A percentile compares a stretch with the other conserved stretches of the same genome.
Evolutionary conservation across 2,113 vertebrate genomes (phyloP).

Genomic region (Lucifuga dentata): DNA sequence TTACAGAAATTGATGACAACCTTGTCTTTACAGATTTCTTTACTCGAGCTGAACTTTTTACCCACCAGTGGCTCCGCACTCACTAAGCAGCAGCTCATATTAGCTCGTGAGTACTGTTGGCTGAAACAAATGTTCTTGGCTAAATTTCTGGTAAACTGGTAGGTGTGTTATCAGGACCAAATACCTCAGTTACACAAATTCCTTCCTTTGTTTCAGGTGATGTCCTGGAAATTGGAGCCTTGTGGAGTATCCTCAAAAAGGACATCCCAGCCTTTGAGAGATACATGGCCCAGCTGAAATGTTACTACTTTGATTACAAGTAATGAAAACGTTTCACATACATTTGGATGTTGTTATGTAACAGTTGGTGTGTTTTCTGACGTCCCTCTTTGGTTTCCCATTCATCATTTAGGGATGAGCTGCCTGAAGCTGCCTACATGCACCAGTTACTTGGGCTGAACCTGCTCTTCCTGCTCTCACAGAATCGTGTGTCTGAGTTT

Average conservation of each 20-base stretch:
- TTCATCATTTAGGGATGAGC: conserved; percentile 84
- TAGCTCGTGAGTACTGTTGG: conserved; percentile 87
- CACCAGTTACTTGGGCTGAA: conserved; percentile 94
- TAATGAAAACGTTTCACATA: conserved; percentile 67
- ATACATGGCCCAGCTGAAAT: conserved; percentile 97
- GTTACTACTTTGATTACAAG: conserved; percentile 98
- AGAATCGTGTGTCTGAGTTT: conserved; percentile 96
- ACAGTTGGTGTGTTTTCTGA: neutral
- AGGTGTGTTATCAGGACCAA: neutral
- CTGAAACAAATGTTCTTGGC: neutral
- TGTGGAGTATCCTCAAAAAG: conserved; percentile 94
- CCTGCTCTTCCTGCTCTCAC: conserved; percentile 94
- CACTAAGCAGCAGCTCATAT: conserved; percentile 92
- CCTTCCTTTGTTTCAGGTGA: conserved; percentile 83
- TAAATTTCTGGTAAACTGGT: neutral
- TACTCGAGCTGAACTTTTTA: conserved; percentile 93
- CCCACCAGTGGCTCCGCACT: conserved; percentile 88
- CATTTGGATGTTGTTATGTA: neutral
- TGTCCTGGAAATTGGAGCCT: conserved; percentile 93
- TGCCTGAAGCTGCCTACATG: conserved; percentile 91
- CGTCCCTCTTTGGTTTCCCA: neutral
- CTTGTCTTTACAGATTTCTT: conserved; percentile 82
- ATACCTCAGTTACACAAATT: neutral
- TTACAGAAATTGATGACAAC: neutral
- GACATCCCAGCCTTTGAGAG: conserved; percentile 94